Evolutionary conservation across 2,888 invertebrate species (phyloP).

Genomic region (Lycocerus yunnanus): DNA sequence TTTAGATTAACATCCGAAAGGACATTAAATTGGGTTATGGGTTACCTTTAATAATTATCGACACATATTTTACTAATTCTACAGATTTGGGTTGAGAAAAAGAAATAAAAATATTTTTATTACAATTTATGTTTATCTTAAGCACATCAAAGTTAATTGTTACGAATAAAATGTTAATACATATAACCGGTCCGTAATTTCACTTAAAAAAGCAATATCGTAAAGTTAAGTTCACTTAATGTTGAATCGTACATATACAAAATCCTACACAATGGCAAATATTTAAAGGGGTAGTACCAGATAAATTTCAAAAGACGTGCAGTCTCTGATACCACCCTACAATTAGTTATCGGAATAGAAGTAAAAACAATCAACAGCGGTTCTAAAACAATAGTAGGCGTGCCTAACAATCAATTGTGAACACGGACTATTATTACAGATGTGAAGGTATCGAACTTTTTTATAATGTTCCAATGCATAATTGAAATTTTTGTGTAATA

Average conservation of each 20-base stretch:
- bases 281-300: constrained; percentile 42
- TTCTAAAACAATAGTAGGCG: constrained; percentile 57
- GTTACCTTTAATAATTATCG: not conserved
- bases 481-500: not conserved
- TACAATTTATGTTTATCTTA: not conserved
- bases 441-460: constrained; percentile 31
- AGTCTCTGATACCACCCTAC: constrained; percentile 49
- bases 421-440: constrained; percentile 52
- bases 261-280: constrained; percentile 43
- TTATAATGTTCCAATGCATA: not conserved
- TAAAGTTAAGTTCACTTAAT: constrained; percentile 24
- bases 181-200: constrained; percentile 22
- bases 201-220: constrained; percentile 24
- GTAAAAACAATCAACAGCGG: constrained; percentile 55
- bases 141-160: not conserved
- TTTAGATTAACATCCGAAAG: not conserved
- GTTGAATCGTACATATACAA: constrained; percentile 31
- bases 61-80: not conserved
- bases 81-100: not conserved
- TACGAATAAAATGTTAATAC: constrained; percentile 4
- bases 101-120: not conserved
- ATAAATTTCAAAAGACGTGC: constrained; percentile 50
- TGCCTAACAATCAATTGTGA: constrained; percentile 53
- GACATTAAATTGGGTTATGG: not conserved
- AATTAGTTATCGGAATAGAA: constrained; percentile 51